These are phyloP conservation scores for Myotis myotis DNA, from an alignment of 2,797 vertebrate genomes.

Conservation along the genomic window DNA sequence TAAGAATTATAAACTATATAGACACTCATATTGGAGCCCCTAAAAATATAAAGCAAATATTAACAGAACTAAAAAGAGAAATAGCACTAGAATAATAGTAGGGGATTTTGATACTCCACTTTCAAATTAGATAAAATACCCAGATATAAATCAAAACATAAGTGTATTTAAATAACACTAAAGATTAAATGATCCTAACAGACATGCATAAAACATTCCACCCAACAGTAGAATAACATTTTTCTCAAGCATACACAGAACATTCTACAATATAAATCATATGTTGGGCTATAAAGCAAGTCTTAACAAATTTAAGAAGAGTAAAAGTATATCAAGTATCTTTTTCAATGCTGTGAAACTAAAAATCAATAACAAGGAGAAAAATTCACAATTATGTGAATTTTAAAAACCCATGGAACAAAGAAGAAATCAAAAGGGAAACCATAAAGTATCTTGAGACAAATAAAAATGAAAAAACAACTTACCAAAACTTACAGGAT, in stretches of 20 bases:
- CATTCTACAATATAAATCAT: not conserved
- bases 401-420: not conserved
- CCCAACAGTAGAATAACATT: not conserved
- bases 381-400: not conserved
- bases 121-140: not conserved
- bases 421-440: not conserved
- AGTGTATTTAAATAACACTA: not conserved
- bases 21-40: not conserved
- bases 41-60: not conserved
- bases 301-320: not conserved
- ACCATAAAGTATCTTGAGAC: not conserved
- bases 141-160: not conserved
- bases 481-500: not conserved
- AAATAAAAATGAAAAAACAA: not conserved
- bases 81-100: not conserved
- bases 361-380: not conserved
- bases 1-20: not conserved
- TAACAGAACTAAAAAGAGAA: not conserved
- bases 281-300: not conserved
- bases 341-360: not conserved
- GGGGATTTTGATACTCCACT: not conserved
- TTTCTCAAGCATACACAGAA: not conserved
- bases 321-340: not conserved
- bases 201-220: not conserved
- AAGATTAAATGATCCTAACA: not conserved